These are phyloP conservation scores for Ormyrus nitidulus DNA, from an alignment of 2,888 invertebrate species.

Conservation along the genomic window DNA sequence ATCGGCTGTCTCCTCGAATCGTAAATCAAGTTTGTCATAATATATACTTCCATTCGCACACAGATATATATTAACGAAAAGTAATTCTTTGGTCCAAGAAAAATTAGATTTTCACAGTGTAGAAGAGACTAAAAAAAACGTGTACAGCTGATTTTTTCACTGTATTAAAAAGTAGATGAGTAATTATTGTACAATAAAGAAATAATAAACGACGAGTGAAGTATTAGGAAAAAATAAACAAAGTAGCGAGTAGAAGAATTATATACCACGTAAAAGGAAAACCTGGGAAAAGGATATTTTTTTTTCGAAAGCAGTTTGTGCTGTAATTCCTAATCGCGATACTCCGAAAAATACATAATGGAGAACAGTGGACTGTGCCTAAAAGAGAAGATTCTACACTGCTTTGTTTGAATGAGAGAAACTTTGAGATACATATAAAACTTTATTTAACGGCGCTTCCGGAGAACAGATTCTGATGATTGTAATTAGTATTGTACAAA, in stretches of 20 bases:
- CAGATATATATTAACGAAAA: constrained; percentile 7
- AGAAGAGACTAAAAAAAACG: constrained; percentile 11
- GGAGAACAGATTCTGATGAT: constrained; percentile 38
- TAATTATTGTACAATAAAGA: constrained; percentile 21
- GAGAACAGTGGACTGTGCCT: not conserved
- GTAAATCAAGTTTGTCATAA: constrained; percentile 24
- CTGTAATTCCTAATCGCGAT: constrained; percentile 19
- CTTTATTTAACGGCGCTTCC: not conserved
- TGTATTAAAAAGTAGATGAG: constrained; percentile 40
- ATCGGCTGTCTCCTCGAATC: constrained; percentile 14
- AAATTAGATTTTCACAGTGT: constrained; percentile 37
- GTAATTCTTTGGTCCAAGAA: constrained; percentile 12
- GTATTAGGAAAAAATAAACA: constrained; percentile 18
- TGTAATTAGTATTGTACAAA: constrained; percentile 60
- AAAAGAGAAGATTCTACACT: constrained; percentile 4
- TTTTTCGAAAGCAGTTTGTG: constrained; percentile 13
- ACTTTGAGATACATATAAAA: constrained; percentile 10
- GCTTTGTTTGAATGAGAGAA: not conserved
- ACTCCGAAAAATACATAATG: constrained; percentile 1
- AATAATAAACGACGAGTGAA: not conserved
- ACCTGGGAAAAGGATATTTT: not conserved
- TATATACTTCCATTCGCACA: constrained; percentile 31
- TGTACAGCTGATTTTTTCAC: constrained; percentile 43
- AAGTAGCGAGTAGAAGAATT: constrained; percentile 15
- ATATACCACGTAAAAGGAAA: constrained; percentile 8